A percentile compares a stretch with the other conserved stretches of the same genome.
Conservation (phyloP, 2,888 invertebrate species). For the Cryptocheilus praepositus region DNA sequence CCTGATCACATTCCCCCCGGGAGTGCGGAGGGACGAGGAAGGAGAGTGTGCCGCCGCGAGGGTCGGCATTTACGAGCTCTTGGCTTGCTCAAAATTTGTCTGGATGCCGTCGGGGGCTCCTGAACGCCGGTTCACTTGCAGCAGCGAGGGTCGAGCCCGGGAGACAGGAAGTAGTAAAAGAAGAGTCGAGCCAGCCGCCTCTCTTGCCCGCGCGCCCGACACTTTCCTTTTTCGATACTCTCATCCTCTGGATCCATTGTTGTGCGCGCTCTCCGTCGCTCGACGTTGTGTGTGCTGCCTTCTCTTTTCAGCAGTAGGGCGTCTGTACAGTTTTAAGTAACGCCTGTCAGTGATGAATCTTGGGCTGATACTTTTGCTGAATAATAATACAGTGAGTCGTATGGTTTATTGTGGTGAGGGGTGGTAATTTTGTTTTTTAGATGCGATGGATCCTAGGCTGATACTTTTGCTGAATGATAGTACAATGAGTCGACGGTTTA, state of each 20-base stretch:
- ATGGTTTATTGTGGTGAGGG: too few species aligned
- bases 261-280: constrained; percentile 12
- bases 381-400: too few species aligned
- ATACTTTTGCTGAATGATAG: too few species aligned
- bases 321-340: too few species aligned
- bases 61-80: constrained; percentile 67
- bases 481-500: too few species aligned
- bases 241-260: constrained; percentile 11
- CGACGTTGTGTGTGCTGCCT: constrained; percentile 20
- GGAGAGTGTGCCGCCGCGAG: constrained; percentile 36
- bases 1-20: constrained; percentile 43
- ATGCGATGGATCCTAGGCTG: too few species aligned
- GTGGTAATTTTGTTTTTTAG: too few species aligned
- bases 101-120: constrained; percentile 62
- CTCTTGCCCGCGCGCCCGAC: constrained; percentile 21
- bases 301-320: neutral
- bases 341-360: too few species aligned
- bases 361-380: too few species aligned
- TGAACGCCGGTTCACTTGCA: constrained; percentile 45
- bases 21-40: constrained; percentile 35
- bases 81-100: constrained; percentile 70
- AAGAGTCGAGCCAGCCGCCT: constrained; percentile 31
- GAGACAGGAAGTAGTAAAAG: constrained; percentile 62
- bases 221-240: constrained; percentile 15
- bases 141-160: constrained; percentile 37